These are phyloP conservation scores for Ploceus nigricollis DNA, from an alignment of 2,113 vertebrate genomes.

Conservation along the genomic window DNA sequence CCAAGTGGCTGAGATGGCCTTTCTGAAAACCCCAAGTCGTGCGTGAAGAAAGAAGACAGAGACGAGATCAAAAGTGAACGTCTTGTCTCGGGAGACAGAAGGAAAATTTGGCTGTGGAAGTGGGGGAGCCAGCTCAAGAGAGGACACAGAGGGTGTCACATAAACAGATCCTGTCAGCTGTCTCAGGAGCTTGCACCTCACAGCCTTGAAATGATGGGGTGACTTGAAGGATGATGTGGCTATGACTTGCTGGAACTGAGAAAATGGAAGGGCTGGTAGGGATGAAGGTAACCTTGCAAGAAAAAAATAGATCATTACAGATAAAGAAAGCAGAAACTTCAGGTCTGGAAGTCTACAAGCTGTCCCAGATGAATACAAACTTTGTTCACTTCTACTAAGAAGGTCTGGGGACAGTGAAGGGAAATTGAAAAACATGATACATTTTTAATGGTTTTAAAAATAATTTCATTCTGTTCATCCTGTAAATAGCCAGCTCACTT, in stretches of 20 bases:
- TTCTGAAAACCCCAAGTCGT: neutral
- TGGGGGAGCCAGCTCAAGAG: neutral
- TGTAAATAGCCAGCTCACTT: neutral
- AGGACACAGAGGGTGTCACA: neutral
- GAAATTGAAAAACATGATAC: neutral
- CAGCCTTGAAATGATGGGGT: neutral
- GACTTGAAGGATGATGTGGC: neutral
- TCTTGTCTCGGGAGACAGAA: neutral
- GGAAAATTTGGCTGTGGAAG: neutral
- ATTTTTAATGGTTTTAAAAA: neutral
- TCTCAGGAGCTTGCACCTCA: neutral
- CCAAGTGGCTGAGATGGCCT: neutral
- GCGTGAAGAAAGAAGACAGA: neutral
- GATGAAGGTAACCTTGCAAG: neutral
- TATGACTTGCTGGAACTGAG: neutral
- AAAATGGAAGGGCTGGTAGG: neutral
- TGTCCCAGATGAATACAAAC: neutral
- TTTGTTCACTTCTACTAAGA: neutral
- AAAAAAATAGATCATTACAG: neutral
- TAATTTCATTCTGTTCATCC: neutral
- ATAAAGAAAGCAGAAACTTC: neutral
- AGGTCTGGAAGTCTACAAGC: neutral
- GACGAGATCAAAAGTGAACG: neutral
- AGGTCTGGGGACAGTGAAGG: neutral
- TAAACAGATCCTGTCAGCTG: neutral